Evolutionary conservation across 2,113 vertebrate species (phyloP).

Genomic region (Tachysurus fulvidraco): DNA sequence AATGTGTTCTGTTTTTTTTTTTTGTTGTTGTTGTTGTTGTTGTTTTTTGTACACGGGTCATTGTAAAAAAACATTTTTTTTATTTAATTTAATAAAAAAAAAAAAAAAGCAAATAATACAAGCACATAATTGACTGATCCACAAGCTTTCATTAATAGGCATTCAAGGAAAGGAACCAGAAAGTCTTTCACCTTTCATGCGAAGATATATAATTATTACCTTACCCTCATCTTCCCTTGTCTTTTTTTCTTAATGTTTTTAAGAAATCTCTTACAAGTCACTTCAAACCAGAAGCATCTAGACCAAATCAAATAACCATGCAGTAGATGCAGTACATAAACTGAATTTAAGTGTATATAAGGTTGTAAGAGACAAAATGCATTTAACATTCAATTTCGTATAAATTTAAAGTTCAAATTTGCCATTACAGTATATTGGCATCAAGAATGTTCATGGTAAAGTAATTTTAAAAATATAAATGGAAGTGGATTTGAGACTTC

Average conservation of each 20-base stretch:
- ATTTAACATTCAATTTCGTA: constrained; percentile 9
- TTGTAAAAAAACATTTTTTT: background rate
- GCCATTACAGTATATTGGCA: background rate
- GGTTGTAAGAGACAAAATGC: background rate
- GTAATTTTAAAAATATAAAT: constrained; percentile 31
- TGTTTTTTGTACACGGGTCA: background rate
- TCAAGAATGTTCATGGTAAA: background rate
- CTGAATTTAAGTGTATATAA: background rate
- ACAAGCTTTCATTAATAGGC: background rate
- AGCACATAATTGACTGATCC: background rate
- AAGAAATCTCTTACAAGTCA: background rate
- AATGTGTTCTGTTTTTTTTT: background rate
- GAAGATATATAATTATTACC: background rate
- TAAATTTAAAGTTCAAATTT: background rate
- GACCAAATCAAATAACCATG: background rate
- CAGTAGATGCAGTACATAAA: background rate
- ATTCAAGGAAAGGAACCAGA: background rate
- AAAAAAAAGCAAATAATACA: background rate
- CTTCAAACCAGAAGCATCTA: background rate
- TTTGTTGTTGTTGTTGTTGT: too few species aligned
- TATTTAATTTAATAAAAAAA: background rate
- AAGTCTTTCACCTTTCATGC: background rate
- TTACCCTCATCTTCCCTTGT: background rate
- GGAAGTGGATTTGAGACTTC: constrained; percentile 6
- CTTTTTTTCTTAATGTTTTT: background rate